A percentile compares a stretch with the other conserved stretches of the same genome.
These are phyloP conservation scores for Orcinus orca DNA, from an alignment of 2,113 vertebrate genomes.

Conservation along the genomic window DNA sequence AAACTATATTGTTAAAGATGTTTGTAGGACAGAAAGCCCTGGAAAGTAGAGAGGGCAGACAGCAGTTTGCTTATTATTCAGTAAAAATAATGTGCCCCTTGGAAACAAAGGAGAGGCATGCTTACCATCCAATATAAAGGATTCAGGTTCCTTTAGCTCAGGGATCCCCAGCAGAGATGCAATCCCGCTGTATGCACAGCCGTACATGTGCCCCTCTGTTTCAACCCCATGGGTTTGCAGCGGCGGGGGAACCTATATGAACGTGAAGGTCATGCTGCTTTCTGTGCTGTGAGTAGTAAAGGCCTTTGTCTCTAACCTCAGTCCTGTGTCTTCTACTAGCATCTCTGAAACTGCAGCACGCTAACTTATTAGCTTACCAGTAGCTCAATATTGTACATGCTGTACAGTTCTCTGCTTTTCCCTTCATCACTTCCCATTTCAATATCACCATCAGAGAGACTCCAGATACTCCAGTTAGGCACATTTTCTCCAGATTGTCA, in stretches of 20 bases:
- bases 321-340: neutral
- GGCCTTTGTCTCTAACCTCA: neutral
- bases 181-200: too few species aligned
- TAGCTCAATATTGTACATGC: fast-evolving
- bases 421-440: neutral
- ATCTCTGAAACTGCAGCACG: neutral
- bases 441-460: neutral
- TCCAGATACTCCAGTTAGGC: neutral
- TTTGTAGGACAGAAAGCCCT: neutral
- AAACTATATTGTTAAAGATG: neutral
- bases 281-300: neutral
- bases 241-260: neutral
- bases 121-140: neutral
- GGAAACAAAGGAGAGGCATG: neutral
- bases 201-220: fast-evolving
- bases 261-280: neutral
- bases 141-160: neutral
- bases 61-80: neutral
- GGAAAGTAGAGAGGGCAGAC: neutral
- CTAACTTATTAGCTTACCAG: neutral
- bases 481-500: neutral
- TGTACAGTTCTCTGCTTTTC: neutral
- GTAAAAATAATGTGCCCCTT: neutral
- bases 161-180: neutral
- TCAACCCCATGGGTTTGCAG: fast-evolving